A percentile compares a stretch with the other conserved stretches of the same genome.
Evolutionary conservation across 2,113 vertebrate species (phyloP).

Genomic region (Ursus arctos): DNA sequence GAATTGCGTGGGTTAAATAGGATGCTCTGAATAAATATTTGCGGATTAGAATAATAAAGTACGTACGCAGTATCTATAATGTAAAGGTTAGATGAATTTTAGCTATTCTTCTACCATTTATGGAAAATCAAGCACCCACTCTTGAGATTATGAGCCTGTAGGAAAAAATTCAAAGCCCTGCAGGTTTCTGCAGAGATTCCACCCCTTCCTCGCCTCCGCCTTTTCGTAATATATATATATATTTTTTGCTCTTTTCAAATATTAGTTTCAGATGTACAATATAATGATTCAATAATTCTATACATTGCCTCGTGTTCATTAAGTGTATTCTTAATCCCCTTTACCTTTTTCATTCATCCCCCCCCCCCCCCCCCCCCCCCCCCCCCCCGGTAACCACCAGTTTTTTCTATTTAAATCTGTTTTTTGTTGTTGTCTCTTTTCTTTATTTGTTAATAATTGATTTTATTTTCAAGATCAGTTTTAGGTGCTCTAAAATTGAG

Average conservation of each 20-base stretch:
- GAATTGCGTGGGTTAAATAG: neutral
- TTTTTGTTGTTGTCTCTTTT: neutral
- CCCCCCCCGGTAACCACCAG: neutral
- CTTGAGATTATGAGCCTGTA: neutral
- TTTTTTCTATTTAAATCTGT: neutral
- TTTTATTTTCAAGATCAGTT: neutral
- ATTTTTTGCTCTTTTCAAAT: neutral
- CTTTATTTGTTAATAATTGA: neutral
- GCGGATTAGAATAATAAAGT: neutral
- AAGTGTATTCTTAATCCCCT: neutral
- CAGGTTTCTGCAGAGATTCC: neutral
- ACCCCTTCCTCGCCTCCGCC: neutral
- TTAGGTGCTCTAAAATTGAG: neutral
- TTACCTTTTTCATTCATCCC: neutral
- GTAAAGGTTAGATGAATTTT: neutral
- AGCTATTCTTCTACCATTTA: neutral
- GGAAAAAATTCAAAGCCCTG: neutral
- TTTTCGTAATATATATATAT: neutral
- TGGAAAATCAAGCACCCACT: neutral
- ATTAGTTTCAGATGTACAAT: neutral
- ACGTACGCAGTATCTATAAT: neutral
- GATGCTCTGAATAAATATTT: neutral
- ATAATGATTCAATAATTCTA: neutral
- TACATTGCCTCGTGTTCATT: neutral
- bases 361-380: fast-evolving